These are phyloP conservation scores for Drosophila diplacantha DNA, from an alignment of 2,888 invertebrate genomes.

Conservation along the genomic window DNA sequence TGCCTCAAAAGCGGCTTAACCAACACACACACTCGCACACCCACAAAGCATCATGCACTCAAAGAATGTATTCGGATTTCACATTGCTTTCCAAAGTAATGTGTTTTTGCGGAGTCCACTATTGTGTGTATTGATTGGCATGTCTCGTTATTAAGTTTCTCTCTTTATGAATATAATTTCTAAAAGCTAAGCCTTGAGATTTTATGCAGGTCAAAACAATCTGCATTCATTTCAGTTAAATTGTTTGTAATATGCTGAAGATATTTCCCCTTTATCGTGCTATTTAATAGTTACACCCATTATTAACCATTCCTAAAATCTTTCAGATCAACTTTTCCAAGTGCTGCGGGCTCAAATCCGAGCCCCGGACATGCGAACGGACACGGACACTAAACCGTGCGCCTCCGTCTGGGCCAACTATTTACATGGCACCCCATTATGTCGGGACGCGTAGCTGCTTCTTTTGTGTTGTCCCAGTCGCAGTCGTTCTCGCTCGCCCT, in stretches of 20 bases:
- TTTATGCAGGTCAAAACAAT: background rate
- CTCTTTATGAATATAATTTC: background rate
- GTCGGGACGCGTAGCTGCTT: constrained; percentile 37
- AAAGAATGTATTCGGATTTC: background rate
- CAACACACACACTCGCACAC: constrained; percentile 33
- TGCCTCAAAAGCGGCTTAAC: constrained; percentile 63
- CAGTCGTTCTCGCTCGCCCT: constrained; percentile 16
- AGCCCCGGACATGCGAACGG: constrained; percentile 12
- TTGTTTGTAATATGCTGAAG: background rate
- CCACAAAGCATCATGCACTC: constrained; percentile 10
- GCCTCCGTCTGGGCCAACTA: constrained; percentile 49
- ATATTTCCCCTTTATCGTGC: too few relatives aligned
- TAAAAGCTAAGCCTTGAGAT: background rate
- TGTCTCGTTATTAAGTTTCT: too few relatives aligned
- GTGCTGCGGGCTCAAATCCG: constrained; percentile 5
- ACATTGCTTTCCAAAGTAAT: background rate
- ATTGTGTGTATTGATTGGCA: too few relatives aligned
- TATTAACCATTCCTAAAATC: background rate
- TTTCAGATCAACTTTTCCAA: background rate
- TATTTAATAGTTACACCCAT: background rate
- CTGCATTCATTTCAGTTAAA: background rate
- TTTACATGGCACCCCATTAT: constrained; percentile 63
- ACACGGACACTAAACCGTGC: constrained; percentile 17
- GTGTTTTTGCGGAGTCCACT: background rate
- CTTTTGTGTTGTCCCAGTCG: constrained; percentile 41